These are phyloP conservation scores for Mus pahari DNA, from an alignment of 2,113 vertebrate genomes.

Conservation along the genomic window DNA sequence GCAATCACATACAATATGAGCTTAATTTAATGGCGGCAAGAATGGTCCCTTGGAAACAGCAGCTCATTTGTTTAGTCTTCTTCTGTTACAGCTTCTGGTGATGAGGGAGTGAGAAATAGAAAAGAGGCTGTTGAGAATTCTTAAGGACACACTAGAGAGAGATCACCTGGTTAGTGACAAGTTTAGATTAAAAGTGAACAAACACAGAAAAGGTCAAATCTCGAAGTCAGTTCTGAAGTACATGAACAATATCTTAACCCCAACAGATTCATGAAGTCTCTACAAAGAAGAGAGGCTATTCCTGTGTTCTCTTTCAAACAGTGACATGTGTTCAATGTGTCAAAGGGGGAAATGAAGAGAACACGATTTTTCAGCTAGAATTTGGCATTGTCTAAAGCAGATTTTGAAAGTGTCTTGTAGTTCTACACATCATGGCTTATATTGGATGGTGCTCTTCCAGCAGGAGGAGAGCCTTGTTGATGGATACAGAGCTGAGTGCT, in stretches of 20 bases:
- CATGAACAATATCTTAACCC: not conserved
- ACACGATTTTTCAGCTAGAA: not conserved
- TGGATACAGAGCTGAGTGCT: not conserved
- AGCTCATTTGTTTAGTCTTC: slow-evolving; percentile 78
- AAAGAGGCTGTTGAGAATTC: not conserved
- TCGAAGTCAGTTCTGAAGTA: not conserved
- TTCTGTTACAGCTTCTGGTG: slow-evolving; percentile 70
- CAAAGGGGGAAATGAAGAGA: not conserved
- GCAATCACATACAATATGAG: slow-evolving; percentile 48
- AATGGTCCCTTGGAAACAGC: slow-evolving; percentile 78
- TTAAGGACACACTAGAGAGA: not conserved
- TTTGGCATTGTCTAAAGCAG: not conserved
- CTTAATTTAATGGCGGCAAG: slow-evolving; percentile 73
- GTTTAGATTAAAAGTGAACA: slow-evolving; percentile 22
- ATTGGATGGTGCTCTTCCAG: not conserved
- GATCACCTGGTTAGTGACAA: not conserved
- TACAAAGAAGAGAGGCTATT: not conserved
- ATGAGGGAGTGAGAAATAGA: slow-evolving; percentile 46
- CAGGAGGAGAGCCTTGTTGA: not conserved
- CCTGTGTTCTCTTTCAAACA: not conserved
- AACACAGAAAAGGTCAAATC: not conserved
- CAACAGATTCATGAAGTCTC: not conserved
- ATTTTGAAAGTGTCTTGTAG: not conserved
- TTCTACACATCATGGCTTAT: not conserved
- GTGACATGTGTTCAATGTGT: not conserved